Percentiles rank a stretch among this genome's conserved stretches.
Conservation (phyloP, 2,888 invertebrate species). For the Trissolcus japonicus region DNA sequence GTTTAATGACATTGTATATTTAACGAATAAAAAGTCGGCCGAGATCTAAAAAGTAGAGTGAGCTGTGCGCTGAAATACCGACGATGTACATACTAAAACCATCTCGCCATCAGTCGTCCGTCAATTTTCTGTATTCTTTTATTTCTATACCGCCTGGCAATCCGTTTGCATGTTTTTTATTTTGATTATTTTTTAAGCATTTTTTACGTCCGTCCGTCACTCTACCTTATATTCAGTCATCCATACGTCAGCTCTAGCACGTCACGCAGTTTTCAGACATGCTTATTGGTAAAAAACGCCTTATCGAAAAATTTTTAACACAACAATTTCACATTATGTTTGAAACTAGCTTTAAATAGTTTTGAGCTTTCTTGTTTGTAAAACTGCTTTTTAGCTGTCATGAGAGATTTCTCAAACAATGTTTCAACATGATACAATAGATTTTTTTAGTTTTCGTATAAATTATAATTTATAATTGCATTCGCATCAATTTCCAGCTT, state of each 20-base stretch:
- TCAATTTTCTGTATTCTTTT: conserved; percentile 54
- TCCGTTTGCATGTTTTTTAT: conserved; percentile 55
- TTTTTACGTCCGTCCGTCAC: conserved; percentile 53
- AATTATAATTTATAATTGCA: too few species aligned
- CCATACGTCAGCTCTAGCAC: conserved; percentile 53
- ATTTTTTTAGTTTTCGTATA: not conserved
- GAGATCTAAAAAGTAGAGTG: conserved; percentile 41
- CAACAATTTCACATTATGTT: too few species aligned
- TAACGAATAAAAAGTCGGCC: conserved; percentile 31
- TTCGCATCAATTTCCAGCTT: too few species aligned
- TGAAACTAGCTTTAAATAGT: too few species aligned
- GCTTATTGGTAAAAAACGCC: conserved; percentile 46
- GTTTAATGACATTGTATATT: conserved; percentile 13
- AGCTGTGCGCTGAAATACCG: conserved; percentile 43
- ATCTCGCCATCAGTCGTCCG: conserved; percentile 54
- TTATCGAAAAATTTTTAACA: conserved; percentile 19
- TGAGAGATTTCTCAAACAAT: too few species aligned
- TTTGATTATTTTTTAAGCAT: conserved; percentile 53
- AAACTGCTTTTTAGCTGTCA: too few species aligned
- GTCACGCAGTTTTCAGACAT: conserved; percentile 51
- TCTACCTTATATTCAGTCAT: conserved; percentile 54
- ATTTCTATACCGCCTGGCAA: conserved; percentile 53
- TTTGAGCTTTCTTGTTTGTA: too few species aligned
- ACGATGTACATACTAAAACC: conserved; percentile 51
- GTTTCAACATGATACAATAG: too few species aligned